A percentile compares a stretch with the other conserved stretches of the same genome.
Evolutionary conservation across 2,797 vertebrate genomes (phyloP).

Genomic region (Helicolenus hilgendorfi): DNA sequence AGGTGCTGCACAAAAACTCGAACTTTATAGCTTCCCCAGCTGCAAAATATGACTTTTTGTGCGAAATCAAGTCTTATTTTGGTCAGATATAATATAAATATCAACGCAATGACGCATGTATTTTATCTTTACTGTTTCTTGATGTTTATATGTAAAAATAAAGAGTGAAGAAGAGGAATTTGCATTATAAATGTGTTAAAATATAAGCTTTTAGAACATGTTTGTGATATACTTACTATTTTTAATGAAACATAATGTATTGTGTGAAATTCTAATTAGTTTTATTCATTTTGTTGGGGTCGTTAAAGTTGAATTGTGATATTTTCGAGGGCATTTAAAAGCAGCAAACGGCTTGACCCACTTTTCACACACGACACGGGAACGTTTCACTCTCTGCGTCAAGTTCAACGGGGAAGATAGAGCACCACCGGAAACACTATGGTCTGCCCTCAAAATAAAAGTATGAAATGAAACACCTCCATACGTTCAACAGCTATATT

Average conservation of each 20-base stretch:
- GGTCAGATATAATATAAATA: neutral
- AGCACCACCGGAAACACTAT: rapidly evolving
- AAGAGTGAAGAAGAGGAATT: neutral
- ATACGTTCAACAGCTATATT: neutral
- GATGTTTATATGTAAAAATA: neutral
- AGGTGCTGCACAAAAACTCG: neutral
- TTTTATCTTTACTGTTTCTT: neutral
- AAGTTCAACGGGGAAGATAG: neutral
- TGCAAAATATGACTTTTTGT: neutral
- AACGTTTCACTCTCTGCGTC: constrained; percentile 13
- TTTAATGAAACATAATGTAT: neutral
- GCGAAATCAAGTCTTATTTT: neutral
- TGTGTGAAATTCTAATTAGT: neutral
- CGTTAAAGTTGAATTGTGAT: rapidly evolving
- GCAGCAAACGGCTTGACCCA: constrained; percentile 70
- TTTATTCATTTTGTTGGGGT: neutral
- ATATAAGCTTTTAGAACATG: neutral
- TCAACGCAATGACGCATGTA: rapidly evolving
- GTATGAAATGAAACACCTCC: rapidly evolving
- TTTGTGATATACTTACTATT: no score
- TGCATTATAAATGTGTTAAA: neutral
- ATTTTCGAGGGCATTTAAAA: neutral
- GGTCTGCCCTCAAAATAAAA: constrained; percentile 7
- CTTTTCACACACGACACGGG: constrained; percentile 44
- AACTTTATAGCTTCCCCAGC: rapidly evolving